A percentile compares a stretch with the other conserved stretches of the same genome.
These are phyloP conservation scores for Cyclophora albipunctata DNA, from an alignment of 2,888 invertebrate species.

Conservation along the genomic window DNA sequence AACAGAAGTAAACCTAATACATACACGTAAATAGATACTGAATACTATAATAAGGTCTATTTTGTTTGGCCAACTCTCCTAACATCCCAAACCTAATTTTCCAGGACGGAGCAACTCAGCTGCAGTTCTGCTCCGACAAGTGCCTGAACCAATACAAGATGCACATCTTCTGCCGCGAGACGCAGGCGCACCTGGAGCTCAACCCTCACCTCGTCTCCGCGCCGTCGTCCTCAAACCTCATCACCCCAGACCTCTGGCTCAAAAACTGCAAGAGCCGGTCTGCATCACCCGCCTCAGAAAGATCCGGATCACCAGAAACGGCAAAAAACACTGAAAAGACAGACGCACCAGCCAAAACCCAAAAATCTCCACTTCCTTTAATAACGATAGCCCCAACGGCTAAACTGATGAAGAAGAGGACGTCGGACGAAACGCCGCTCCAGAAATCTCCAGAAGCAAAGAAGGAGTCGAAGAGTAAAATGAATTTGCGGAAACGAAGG, in stretches of 20 bases:
- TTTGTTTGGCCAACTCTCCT: too few species aligned
- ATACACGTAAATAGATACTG: not conserved
- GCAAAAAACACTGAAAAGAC: constrained; percentile 39
- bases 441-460: constrained; percentile 64
- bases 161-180: constrained; percentile 96
- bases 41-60: not conserved
- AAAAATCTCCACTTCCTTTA: constrained; percentile 75
- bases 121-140: constrained; percentile 94
- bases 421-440: constrained; percentile 44
- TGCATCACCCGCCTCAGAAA: constrained; percentile 74
- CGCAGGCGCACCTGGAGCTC: constrained; percentile 92
- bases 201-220: constrained; percentile 81
- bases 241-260: constrained; percentile 94
- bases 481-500: constrained; percentile 64
- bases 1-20: constrained; percentile 1
- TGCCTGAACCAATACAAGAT: constrained; percentile 97
- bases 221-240: constrained; percentile 75
- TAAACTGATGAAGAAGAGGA: constrained; percentile 74
- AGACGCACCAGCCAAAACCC: constrained; percentile 32
- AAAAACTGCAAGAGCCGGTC: constrained; percentile 84
- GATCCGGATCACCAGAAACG: constrained; percentile 68
- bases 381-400: constrained; percentile 80
- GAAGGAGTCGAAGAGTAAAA: constrained; percentile 55
- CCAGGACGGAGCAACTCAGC: constrained; percentile 91
- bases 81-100: constrained; percentile 18